Conservation (phyloP, 2,113 vertebrate species). For the Calidris pugnax region DNA sequence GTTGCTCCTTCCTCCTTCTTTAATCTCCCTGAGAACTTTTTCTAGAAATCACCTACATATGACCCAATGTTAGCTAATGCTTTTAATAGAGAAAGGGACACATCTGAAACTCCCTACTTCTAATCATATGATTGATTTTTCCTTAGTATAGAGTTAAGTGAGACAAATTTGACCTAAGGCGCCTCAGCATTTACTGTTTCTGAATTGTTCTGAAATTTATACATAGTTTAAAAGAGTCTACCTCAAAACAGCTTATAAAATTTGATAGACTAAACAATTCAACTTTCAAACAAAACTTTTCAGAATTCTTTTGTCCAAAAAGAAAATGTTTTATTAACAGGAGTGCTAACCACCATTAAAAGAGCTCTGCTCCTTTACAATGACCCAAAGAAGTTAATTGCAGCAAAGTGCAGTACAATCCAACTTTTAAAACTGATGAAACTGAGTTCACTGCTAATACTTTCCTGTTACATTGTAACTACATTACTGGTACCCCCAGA, state of each 20-base stretch:
- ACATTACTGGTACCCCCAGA: not conserved
- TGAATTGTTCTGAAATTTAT: not conserved
- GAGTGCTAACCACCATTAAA: not conserved
- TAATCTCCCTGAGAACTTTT: not conserved
- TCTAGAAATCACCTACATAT: not conserved
- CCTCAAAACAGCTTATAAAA: not conserved
- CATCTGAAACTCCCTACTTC: not conserved
- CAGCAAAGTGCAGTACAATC: not conserved
- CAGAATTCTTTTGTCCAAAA: not conserved
- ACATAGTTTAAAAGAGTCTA: not conserved
- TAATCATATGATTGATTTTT: not conserved
- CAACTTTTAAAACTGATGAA: not conserved
- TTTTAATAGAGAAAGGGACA: not conserved
- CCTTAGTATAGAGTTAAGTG: not conserved
- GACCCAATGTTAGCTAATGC: not conserved
- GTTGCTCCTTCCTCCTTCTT: not conserved
- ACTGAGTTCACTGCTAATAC: not conserved
- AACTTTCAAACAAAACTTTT: not conserved
- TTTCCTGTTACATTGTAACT: not conserved
- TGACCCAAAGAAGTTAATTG: not conserved
- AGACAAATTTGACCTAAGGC: not conserved
- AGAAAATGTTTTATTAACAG: not conserved
- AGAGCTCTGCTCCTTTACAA: not conserved
- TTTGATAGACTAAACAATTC: not conserved
- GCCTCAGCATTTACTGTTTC: not conserved